Conservation (phyloP, 1,140 invertebrate genomes). For the Doryteuthis pealeii region DNA sequence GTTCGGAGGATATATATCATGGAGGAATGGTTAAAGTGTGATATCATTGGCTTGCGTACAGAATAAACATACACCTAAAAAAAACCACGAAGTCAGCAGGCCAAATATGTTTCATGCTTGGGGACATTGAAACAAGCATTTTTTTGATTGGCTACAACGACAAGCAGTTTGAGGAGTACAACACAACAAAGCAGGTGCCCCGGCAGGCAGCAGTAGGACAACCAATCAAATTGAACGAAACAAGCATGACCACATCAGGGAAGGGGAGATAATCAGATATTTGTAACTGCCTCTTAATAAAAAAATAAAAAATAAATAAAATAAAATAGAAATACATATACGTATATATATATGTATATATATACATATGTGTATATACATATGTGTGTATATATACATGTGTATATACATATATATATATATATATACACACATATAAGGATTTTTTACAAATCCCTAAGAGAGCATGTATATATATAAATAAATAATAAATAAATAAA, state of each 20-base stretch:
- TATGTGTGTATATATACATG: neutral
- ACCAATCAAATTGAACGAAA: constrained; percentile 1
- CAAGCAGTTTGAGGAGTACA: neutral
- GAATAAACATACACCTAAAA: neutral
- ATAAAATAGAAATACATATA: neutral
- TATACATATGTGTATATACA: neutral
- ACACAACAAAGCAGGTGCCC: neutral
- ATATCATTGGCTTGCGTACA: neutral
- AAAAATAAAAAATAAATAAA: too few relatives aligned
- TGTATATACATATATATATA: too few relatives aligned
- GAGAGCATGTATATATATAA: too few relatives aligned
- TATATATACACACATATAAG: too few relatives aligned
- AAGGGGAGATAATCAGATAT: neutral
- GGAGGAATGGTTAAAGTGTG: neutral
- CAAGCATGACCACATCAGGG: constrained; percentile 4
- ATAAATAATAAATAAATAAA: too few relatives aligned
- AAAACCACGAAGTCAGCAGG: constrained; percentile 3
- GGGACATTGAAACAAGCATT: constrained; percentile 6
- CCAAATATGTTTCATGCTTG: constrained; percentile 6
- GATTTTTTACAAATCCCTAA: too few relatives aligned
- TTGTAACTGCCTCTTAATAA: neutral
- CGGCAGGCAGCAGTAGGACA: neutral
- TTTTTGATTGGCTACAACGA: constrained; percentile 10
- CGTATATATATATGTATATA: constrained; percentile 1
- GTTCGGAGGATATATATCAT: too few relatives aligned